phyloP scores from a whole-genome alignment of 2,888 invertebrate species.

The Rhopalosiphum nymphaeae region DNA sequence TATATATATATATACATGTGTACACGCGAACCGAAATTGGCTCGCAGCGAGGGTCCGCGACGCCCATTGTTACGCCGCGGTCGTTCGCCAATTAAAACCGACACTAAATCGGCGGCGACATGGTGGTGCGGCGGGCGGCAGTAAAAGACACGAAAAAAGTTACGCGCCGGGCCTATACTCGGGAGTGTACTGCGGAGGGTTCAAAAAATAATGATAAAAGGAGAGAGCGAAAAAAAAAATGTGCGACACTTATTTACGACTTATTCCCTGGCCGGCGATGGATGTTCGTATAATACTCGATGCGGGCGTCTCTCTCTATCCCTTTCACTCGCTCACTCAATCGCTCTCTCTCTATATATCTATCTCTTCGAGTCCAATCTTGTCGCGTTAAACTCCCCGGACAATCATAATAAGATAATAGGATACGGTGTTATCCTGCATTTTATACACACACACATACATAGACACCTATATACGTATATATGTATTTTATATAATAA shows the following conservation, averaged over 20 bases:
- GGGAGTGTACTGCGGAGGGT: not conserved
- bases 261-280: constrained; percentile 66
- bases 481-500: not conserved
- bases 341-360: not conserved
- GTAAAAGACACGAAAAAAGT: constrained; percentile 19
- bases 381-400: constrained; percentile 67
- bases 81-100: constrained; percentile 62
- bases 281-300: not conserved
- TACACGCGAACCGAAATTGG: constrained; percentile 37
- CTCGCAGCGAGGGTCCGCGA: constrained; percentile 40
- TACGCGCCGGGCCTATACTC: not conserved
- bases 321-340: not conserved
- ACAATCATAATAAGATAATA: constrained; percentile 68
- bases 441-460: not conserved
- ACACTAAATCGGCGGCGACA: constrained; percentile 42
- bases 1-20: not conserved
- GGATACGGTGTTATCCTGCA: constrained; percentile 39
- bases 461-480: not conserved
- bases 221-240: constrained; percentile 36
- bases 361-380: constrained; percentile 57
- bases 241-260: constrained; percentile 65
- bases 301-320: not conserved
- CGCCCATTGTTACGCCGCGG: constrained; percentile 44
- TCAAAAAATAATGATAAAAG: constrained; percentile 7
- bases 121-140: not conserved